Percentiles rank a stretch among this genome's conserved stretches.
Conservation (phyloP, 2,113 vertebrate genomes). For the Hippocampus barbouri region DNA sequence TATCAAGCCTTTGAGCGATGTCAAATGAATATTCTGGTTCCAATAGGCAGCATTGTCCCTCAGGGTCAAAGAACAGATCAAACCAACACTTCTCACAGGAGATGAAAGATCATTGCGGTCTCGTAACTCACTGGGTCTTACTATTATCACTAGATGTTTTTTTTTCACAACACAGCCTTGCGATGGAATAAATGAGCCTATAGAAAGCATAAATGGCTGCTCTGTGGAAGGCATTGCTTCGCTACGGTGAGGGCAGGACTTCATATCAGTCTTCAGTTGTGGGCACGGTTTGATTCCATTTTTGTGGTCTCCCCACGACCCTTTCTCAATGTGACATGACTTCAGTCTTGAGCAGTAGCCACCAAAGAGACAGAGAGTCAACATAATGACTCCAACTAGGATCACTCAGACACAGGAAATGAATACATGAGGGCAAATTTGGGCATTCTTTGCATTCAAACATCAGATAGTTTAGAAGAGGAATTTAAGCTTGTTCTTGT, state of each 20-base stretch:
- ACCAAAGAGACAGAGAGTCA: constrained; percentile 30
- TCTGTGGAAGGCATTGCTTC: constrained; percentile 44
- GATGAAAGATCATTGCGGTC: constrained; percentile 53
- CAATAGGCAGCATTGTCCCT: constrained; percentile 50
- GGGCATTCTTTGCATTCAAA: constrained; percentile 20
- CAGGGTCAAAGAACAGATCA: constrained; percentile 57
- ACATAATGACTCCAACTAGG: constrained; percentile 23
- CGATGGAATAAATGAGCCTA: constrained; percentile 67
- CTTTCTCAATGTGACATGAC: constrained; percentile 43
- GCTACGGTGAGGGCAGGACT: constrained; percentile 50
- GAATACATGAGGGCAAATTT: constrained; percentile 35
- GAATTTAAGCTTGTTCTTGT: constrained; percentile 26
- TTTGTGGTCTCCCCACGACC: constrained; percentile 35
- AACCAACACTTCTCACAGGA: constrained; percentile 46
- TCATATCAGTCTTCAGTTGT: constrained; percentile 53
- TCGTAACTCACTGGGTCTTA: constrained; percentile 60
- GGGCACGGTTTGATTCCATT: constrained; percentile 46
- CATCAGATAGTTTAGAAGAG: constrained; percentile 37
- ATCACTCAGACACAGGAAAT: constrained; percentile 27
- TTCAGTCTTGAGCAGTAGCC: constrained; percentile 33
- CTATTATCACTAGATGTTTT: constrained; percentile 69
- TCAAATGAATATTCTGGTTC: constrained; percentile 50
- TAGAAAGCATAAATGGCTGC: constrained; percentile 58
- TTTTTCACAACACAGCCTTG: constrained; percentile 65
- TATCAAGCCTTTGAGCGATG: constrained; percentile 48